A percentile compares a stretch with the other conserved stretches of the same genome.
Evolutionary conservation across 1,140 invertebrate genomes (phyloP).

Genomic region (Oncopodura yosiiana): DNA sequence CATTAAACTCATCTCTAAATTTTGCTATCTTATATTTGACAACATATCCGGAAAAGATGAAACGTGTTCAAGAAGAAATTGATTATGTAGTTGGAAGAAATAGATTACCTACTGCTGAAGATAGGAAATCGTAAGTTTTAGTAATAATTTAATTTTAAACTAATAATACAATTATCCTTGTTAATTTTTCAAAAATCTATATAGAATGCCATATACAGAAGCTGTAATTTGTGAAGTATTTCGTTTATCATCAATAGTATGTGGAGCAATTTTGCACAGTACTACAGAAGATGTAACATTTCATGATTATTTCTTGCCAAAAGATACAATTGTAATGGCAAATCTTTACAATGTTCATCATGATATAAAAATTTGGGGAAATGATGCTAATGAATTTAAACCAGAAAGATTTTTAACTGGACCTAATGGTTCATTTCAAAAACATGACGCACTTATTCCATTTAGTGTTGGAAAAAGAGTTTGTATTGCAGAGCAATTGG

Average conservation of each 20-base stretch:
- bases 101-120: not conserved
- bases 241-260: not conserved
- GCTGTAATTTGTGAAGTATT: slow-evolving; percentile 4
- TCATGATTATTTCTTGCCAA: slow-evolving; percentile 19
- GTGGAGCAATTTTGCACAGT: slow-evolving; percentile 7
- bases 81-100: slow-evolving; percentile 11
- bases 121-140: slow-evolving; percentile 38
- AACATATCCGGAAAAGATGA: not conserved
- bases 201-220: slow-evolving; percentile 19
- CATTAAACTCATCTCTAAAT: not conserved
- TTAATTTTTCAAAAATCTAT: slow-evolving; percentile 40
- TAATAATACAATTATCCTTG: slow-evolving; percentile 37
- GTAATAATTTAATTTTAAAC: slow-evolving; percentile 43
- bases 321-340: slow-evolving; percentile 23
- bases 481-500: slow-evolving; percentile 53
- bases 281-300: slow-evolving; percentile 14
- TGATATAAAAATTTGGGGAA: slow-evolving; percentile 30
- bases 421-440: slow-evolving; percentile 20
- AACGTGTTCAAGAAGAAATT: slow-evolving; percentile 9
- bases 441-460: slow-evolving; percentile 27
- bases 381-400: slow-evolving; percentile 39
- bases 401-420: slow-evolving; percentile 36
- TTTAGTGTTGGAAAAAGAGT: slow-evolving; percentile 48
- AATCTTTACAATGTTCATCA: slow-evolving; percentile 36
- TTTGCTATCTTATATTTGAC: slow-evolving; percentile 15